Conservation (phyloP, 23 tunicate species). For the Ciona savignyi region DNA sequence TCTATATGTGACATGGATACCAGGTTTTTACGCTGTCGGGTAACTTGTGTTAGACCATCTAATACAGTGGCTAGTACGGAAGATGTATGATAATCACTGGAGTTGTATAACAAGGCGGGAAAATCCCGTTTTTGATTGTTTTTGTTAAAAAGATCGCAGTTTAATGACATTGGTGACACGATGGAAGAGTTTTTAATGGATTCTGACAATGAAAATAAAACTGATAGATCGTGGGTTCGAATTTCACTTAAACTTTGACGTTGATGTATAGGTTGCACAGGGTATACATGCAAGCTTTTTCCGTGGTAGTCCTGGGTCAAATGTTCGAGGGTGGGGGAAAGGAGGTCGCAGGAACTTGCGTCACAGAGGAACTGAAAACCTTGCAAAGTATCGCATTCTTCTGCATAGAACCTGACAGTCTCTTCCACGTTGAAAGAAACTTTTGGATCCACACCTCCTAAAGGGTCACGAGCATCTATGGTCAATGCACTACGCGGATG, state of each 20-base stretch:
- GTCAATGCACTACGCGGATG: constrained; percentile 53
- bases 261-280: constrained; percentile 7
- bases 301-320: constrained; percentile 57
- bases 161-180: constrained; percentile 46
- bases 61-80: constrained; percentile 55
- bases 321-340: constrained; percentile 28
- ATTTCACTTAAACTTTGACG: constrained; percentile 5
- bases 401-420: constrained; percentile 69
- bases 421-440: constrained; percentile 33
- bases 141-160: constrained; percentile 13
- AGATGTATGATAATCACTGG: constrained; percentile 54
- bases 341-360: constrained; percentile 39
- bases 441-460: neutral
- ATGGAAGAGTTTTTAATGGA: constrained; percentile 23
- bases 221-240: constrained; percentile 19
- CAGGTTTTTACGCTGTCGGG: constrained; percentile 10
- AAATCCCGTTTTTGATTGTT: constrained; percentile 3
- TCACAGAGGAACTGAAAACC: constrained; percentile 59
- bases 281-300: constrained; percentile 26
- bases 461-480: constrained; percentile 2
- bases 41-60: constrained; percentile 28
- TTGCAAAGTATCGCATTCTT: constrained; percentile 60
- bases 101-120: constrained; percentile 38
- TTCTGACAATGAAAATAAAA: constrained; percentile 23
- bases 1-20: constrained; percentile 23